Evolutionary conservation across 2,797 vertebrate species (phyloP), one percentile per base, ranked within the genome.

Genomic region (Clarias laeviceps): DNA sequence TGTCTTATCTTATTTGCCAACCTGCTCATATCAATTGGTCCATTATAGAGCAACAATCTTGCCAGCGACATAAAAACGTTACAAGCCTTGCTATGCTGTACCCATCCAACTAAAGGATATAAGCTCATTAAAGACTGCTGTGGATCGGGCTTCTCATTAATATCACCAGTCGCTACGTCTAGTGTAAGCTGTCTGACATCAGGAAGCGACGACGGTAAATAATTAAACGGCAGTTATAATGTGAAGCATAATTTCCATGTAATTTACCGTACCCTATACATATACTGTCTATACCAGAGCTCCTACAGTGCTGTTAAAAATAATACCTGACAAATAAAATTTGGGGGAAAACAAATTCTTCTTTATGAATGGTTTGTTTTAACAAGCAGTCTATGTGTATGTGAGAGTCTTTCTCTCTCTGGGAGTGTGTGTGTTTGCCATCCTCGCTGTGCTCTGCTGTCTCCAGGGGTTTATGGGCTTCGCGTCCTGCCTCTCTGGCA

Each of bases 1-100:
- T 64, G 76, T 72, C 76, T 86, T 80, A 80, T 86, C 82, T 79
- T 64, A 57, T 80, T 62, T 14, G 37, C 40, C 74, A 86, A 79
- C 70, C 74, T 83, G 73, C 56, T 50, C 83, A 37, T 79, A 76
- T 72, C 73, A 78, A 50, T 83, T 32, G 81, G 57, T 34, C 57
- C 65, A 72, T 86, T 79, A 62, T 62, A 68, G 73, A 79, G 65
- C 78, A 83, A 64, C 54, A 70, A 69, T 69, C 73, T 79, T 54
- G 27, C 18, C 27, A 50, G 24, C 56, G 70, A 50, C 80, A 82
- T 37, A 54, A 59, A 82, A 68, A 45, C 80, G n/a, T 82, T 77
- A 77, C 37, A 57, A 54, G 37, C 74, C 27, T 74, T 65, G 56
- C 78, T 76, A 76, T 62, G 65, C 81, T 79, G 85, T 56, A 37